These are phyloP conservation scores for Echinometra lucunter DNA, from an alignment of 53 echinoderm and acorn worm species.

Conservation along the genomic window DNA sequence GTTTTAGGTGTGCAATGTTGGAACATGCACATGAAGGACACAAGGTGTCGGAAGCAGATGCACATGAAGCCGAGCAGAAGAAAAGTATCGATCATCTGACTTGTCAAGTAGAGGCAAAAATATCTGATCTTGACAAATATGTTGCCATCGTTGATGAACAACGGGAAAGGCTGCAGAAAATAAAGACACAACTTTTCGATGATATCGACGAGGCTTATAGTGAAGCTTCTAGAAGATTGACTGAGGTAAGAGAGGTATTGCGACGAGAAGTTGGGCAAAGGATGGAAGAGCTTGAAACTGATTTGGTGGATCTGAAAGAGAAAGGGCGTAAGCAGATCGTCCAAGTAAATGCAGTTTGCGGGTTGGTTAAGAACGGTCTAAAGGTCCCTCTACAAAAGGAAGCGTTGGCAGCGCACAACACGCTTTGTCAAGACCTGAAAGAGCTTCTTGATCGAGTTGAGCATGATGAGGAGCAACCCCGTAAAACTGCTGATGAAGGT, in stretches of 20 bases:
- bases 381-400: not conserved
- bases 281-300: not conserved
- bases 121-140: not conserved
- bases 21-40: not conserved
- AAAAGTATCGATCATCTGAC: not conserved
- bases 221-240: not conserved
- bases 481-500: not conserved
- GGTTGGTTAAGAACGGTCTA: not conserved
- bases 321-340: not conserved
- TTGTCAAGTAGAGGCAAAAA: not conserved
- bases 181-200: not conserved
- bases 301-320: not conserved
- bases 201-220: not conserved
- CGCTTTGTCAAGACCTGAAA: not conserved
- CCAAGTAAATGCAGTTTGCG: not conserved
- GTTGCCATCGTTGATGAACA: not conserved
- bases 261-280: not conserved
- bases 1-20: not conserved
- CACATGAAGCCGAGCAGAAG: not conserved
- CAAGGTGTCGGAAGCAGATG: not conserved
- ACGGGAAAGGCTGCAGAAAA: not conserved
- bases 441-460: not conserved
- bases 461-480: not conserved
- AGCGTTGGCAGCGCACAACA: not conserved
- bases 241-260: not conserved